Conservation (phyloP, 2,888 invertebrate species). For the Bombyx huttoni region DNA sequence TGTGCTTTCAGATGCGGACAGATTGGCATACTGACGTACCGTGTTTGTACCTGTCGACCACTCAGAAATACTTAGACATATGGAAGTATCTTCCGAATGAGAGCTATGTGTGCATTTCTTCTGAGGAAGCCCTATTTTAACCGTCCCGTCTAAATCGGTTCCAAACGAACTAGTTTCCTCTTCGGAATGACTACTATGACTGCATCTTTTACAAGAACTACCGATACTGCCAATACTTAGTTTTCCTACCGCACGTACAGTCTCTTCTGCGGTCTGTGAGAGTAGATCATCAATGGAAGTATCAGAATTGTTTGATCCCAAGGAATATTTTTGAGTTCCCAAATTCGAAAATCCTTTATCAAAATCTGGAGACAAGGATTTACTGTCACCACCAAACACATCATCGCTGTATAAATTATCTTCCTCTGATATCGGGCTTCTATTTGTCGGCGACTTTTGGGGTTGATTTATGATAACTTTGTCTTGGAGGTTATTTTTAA, state of each 20-base stretch:
- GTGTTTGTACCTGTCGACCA: conserved; percentile 92
- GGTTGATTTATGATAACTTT: conserved; percentile 75
- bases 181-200: conserved; percentile 82
- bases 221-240: conserved; percentile 61
- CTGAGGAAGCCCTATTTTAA: conserved; percentile 82
- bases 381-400: conserved; percentile 74
- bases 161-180: conserved; percentile 83
- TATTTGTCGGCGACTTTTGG: conserved; percentile 72
- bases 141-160: conserved; percentile 86
- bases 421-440: conserved; percentile 74
- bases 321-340: conserved; percentile 57
- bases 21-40: conserved; percentile 83
- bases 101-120: conserved; percentile 88
- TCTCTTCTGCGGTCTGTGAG: conserved; percentile 73
- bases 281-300: conserved; percentile 75
- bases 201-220: conserved; percentile 71
- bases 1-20: conserved; percentile 78
- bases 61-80: conserved; percentile 87
- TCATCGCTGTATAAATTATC: conserved; percentile 73
- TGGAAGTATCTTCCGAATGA: conserved; percentile 89
- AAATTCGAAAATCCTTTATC: conserved; percentile 56
- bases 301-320: conserved; percentile 76
- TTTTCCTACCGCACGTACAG: conserved; percentile 62
- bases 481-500: conserved; percentile 50
- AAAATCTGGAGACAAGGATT: conserved; percentile 73